Percentiles rank a stretch among this genome's conserved stretches.
These are phyloP conservation scores for Cervus canadensis DNA, from an alignment of 2,113 vertebrate species.

Conservation along the genomic window DNA sequence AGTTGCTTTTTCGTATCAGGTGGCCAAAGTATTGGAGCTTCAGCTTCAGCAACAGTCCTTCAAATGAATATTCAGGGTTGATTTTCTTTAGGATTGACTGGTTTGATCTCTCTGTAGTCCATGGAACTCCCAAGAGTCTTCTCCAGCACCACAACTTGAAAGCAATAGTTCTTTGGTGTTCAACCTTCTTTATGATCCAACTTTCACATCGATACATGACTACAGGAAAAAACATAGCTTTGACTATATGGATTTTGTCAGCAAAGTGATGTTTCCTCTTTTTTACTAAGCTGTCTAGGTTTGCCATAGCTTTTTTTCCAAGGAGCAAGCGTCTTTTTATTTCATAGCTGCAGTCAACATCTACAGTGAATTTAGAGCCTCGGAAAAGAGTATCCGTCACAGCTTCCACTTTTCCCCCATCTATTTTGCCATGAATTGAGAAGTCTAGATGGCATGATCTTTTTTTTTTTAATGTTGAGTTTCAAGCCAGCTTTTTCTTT, in stretches of 20 bases:
- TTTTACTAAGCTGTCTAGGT: neutral
- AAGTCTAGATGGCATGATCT: neutral
- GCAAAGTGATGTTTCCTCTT: neutral
- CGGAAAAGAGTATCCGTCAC: neutral
- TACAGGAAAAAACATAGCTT: neutral
- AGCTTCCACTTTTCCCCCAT: neutral
- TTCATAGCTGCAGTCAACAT: neutral
- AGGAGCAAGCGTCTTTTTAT: neutral
- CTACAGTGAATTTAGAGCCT: neutral
- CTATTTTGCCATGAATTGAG: neutral
- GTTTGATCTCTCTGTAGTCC: neutral
- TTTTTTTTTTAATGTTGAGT: neutral
- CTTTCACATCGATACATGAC: neutral
- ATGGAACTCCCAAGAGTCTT: neutral
- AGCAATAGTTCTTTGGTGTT: neutral
- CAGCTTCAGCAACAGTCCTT: neutral
- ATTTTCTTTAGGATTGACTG: neutral
- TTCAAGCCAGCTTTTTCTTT: neutral
- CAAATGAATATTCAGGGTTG: neutral
- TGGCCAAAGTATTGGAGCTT: neutral
- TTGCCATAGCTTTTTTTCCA: neutral
- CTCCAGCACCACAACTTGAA: neutral
- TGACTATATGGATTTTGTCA: neutral
- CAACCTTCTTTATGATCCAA: neutral
- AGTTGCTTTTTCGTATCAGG: neutral